These are phyloP conservation scores for Coryphaenoides rupestris DNA, from an alignment of 2,113 vertebrate species.

Conservation along the genomic window DNA sequence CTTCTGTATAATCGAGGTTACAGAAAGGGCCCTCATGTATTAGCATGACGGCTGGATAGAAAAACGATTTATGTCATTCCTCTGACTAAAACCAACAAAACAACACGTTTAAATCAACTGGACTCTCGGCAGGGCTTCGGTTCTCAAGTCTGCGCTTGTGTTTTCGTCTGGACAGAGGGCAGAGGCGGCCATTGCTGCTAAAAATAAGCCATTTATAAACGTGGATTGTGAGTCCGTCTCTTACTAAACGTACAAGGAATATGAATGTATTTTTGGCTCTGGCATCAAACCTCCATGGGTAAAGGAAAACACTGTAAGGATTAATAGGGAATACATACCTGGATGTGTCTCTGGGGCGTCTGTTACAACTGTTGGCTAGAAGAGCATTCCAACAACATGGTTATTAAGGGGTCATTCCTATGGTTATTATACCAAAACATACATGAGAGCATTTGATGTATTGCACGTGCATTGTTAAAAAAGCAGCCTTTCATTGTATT, in stretches of 20 bases:
- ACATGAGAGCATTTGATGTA: no score
- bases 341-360: constrained; percentile 53
- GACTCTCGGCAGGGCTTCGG: constrained; percentile 27
- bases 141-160: constrained; percentile 43
- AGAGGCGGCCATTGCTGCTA: constrained; percentile 26
- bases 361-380: constrained; percentile 63
- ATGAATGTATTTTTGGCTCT: constrained; percentile 20
- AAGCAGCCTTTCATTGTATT: no score
- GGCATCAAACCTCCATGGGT: constrained; percentile 25
- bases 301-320: constrained; percentile 10
- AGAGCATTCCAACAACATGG: constrained; percentile 43
- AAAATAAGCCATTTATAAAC: constrained; percentile 41
- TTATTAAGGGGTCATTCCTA: not conserved
- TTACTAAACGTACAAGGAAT: constrained; percentile 23
- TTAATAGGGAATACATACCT: constrained; percentile 47
- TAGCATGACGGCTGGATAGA: constrained; percentile 27
- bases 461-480: no score
- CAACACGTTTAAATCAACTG: constrained; percentile 40
- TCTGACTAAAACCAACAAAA: constrained; percentile 37
- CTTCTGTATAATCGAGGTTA: constrained; percentile 26
- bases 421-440: not conserved
- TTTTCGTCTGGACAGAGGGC: constrained; percentile 47
- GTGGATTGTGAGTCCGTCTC: constrained; percentile 23
- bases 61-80: constrained; percentile 36
- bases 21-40: constrained; percentile 19